Percentiles rank a stretch among this genome's conserved stretches.
Conservation (phyloP, 2,888 invertebrate genomes). For the Acanthococcus lagerstroemiae region DNA sequence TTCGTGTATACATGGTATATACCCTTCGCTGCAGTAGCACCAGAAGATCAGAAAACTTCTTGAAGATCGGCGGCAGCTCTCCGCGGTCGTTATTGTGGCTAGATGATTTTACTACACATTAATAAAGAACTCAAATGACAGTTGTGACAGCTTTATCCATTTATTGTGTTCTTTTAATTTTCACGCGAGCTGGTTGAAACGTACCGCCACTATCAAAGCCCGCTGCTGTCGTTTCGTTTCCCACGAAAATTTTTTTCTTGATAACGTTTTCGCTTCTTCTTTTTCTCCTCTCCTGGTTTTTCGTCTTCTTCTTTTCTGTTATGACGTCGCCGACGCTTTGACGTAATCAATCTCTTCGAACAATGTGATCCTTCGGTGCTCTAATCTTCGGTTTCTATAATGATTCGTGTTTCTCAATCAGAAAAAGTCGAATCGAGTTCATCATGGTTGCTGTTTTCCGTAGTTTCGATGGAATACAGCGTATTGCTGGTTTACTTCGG, state of each 20-base stretch:
- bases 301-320: neutral
- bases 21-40: too few relatives aligned
- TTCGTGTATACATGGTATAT: too few relatives aligned
- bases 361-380: too few relatives aligned
- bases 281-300: neutral
- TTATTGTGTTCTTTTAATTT: conserved; percentile 11
- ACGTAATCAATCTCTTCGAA: neutral
- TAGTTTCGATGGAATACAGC: too few relatives aligned
- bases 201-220: neutral
- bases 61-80: too few relatives aligned
- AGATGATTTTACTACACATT: neutral
- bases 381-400: too few relatives aligned
- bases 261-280: conserved; percentile 3
- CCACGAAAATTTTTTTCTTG: conserved; percentile 9
- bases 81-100: neutral
- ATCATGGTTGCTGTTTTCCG: too few relatives aligned
- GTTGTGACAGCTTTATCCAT: neutral
- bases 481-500: too few relatives aligned
- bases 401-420: too few relatives aligned
- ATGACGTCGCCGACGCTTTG: neutral
- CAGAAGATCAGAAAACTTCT: too few relatives aligned
- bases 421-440: too few relatives aligned
- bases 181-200: conserved; percentile 9
- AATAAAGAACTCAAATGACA: conserved; percentile 16
- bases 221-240: neutral